phyloP scores from a whole-genome alignment of 2,113 vertebrate species.

The Myanophis thanlyinensis region DNA sequence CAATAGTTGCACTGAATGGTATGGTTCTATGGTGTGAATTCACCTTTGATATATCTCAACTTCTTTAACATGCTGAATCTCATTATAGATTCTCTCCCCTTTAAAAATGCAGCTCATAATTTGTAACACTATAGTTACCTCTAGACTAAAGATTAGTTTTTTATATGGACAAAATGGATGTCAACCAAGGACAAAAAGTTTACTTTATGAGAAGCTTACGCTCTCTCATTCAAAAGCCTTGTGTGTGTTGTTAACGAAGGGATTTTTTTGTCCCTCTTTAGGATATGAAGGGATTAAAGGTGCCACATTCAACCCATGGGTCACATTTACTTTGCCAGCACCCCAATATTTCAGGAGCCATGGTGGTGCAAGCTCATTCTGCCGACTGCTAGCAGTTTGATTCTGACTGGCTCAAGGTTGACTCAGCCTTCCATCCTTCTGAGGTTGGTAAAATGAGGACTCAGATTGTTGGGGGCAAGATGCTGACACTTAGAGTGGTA shows the following conservation, averaged over 20 bases:
- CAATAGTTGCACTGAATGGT: conserved; percentile 8
- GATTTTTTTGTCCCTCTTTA: not conserved
- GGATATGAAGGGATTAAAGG: not conserved
- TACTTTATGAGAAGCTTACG: conserved; percentile 15
- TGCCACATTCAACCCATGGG: not conserved
- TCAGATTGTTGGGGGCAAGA: not conserved
- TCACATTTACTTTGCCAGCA: not conserved
- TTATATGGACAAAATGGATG: conserved; percentile 22
- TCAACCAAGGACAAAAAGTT: conserved; percentile 32
- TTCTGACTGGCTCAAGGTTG: not conserved
- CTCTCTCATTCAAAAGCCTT: conserved; percentile 5
- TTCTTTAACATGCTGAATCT: conserved; percentile 25
- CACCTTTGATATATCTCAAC: conserved; percentile 26
- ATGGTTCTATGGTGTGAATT: conserved; percentile 34
- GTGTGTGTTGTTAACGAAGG: not conserved
- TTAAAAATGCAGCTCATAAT: conserved; percentile 42
- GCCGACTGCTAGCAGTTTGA: not conserved
- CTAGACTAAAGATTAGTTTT: conserved; percentile 18
- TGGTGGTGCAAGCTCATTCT: not conserved
- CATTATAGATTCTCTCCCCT: conserved; percentile 3
- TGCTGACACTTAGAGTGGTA: not conserved
- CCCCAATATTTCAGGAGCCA: not conserved
- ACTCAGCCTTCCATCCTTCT: not conserved
- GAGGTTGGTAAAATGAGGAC: not conserved
- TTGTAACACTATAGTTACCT: conserved; percentile 23